Conservation (phyloP, 1,140 invertebrate genomes). For the Mya arenaria region DNA sequence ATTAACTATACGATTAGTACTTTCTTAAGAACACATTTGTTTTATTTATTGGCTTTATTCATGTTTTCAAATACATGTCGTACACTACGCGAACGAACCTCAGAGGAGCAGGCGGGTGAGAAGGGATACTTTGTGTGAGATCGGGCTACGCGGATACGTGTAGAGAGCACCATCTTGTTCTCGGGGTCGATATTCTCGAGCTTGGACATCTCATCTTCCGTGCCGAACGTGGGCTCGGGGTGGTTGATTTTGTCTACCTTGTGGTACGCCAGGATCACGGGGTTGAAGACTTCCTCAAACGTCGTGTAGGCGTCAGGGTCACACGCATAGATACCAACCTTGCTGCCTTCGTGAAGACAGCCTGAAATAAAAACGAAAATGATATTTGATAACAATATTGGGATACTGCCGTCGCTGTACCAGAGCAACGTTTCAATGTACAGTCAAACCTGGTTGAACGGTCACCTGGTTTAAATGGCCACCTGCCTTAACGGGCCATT, state of each 20-base stretch:
- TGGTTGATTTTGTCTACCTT: constrained; percentile 84
- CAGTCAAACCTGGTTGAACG: too few relatives aligned
- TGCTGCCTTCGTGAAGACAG: constrained; percentile 69
- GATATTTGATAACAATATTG: too few relatives aligned
- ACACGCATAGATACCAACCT: constrained; percentile 72
- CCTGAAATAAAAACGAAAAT: constrained; percentile 57
- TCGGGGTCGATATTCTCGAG: constrained; percentile 74
- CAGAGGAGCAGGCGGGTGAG: constrained; percentile 89
- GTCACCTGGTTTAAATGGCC: too few relatives aligned
- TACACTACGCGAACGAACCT: constrained; percentile 63
- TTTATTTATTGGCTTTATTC: too few relatives aligned
- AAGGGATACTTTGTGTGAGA: constrained; percentile 71
- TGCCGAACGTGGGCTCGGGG: constrained; percentile 86
- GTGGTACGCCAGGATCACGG: constrained; percentile 77
- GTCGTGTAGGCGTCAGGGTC: constrained; percentile 76
- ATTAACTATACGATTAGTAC: too few relatives aligned
- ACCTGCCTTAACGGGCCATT: too few relatives aligned
- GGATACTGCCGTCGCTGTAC: too few relatives aligned
- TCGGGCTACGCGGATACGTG: constrained; percentile 75
- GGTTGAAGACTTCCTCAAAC: constrained; percentile 73
- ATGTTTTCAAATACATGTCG: too few relatives aligned
- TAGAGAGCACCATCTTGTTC: constrained; percentile 84
- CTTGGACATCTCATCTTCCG: constrained; percentile 65
- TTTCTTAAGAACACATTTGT: too few relatives aligned
- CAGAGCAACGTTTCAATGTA: too few relatives aligned